phyloP scores from a whole-genome alignment of 2,888 invertebrate species.

The Hyppa rectilinea region DNA sequence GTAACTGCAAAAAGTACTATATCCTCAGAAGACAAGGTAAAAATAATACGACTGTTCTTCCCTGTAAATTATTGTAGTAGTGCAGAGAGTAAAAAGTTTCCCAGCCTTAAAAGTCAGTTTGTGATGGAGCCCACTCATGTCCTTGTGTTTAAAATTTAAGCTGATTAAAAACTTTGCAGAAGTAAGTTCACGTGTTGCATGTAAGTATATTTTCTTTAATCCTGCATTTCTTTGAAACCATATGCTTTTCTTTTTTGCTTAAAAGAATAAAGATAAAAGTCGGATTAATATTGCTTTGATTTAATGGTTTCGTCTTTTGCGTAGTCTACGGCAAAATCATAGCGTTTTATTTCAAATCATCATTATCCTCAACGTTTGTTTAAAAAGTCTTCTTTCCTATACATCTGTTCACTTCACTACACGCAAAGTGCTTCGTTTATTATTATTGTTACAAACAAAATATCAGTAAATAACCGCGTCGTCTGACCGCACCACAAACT shows the following conservation, averaged over 20 bases:
- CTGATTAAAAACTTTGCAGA: background rate
- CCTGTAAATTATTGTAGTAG: background rate
- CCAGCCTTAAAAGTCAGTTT: background rate
- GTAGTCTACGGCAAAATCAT: background rate
- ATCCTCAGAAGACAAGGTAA: background rate
- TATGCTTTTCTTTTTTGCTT: background rate
- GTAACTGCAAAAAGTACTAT: background rate
- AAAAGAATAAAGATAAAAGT: background rate
- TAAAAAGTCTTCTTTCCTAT: background rate
- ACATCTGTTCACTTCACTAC: background rate
- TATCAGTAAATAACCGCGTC: constrained; percentile 25
- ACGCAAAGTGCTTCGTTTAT: background rate
- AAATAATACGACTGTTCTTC: background rate
- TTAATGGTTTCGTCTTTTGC: background rate
- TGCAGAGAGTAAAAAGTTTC: constrained; percentile 20
- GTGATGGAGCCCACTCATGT: background rate
- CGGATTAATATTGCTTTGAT: too few relatives aligned
- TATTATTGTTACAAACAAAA: constrained; percentile 18
- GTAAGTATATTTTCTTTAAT: background rate
- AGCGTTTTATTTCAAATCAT: background rate
- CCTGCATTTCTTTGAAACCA: too few relatives aligned
- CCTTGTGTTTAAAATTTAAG: background rate
- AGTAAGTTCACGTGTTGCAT: background rate
- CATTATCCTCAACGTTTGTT: background rate
- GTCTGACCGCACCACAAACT: constrained; percentile 44